A percentile compares a stretch with the other conserved stretches of the same genome.
Conservation (phyloP, 2,888 invertebrate genomes). For the Lottia gigantea region DNA sequence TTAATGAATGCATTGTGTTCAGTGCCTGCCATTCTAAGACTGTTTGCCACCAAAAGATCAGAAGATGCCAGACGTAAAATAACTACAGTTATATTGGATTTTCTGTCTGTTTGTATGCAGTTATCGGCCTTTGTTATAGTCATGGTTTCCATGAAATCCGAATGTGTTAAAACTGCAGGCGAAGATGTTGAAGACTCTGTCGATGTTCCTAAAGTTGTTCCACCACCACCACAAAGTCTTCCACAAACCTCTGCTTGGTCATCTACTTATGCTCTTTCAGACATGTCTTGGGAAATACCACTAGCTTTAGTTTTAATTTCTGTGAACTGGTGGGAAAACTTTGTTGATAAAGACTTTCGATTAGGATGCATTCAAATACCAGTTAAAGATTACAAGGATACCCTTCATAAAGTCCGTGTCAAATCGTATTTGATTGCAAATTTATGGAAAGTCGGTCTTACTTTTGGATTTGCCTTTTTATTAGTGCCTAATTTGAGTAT, state of each 20-base stretch:
- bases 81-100: constrained; percentile 50
- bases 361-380: constrained; percentile 37
- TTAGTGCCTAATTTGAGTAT: constrained; percentile 41
- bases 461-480: constrained; percentile 48
- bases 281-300: constrained; percentile 73
- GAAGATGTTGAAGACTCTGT: constrained; percentile 12
- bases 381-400: constrained; percentile 44
- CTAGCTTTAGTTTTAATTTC: constrained; percentile 78
- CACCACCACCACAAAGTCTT: constrained; percentile 10
- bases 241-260: constrained; percentile 26
- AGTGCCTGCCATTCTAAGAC: constrained; percentile 53
- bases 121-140: constrained; percentile 54
- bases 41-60: constrained; percentile 53
- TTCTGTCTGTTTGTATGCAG: constrained; percentile 55
- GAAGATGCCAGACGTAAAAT: constrained; percentile 41
- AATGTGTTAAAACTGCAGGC: constrained; percentile 29
- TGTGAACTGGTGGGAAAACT: constrained; percentile 88
- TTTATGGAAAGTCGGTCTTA: constrained; percentile 54
- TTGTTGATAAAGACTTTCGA: constrained; percentile 68
- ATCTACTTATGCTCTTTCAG: constrained; percentile 34
- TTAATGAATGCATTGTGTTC: constrained; percentile 56
- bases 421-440: constrained; percentile 50
- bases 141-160: constrained; percentile 40
- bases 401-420: constrained; percentile 47
- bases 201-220: neutral